Conservation (phyloP, 1,140 invertebrate genomes). For the Cheumatopsyche charites region DNA sequence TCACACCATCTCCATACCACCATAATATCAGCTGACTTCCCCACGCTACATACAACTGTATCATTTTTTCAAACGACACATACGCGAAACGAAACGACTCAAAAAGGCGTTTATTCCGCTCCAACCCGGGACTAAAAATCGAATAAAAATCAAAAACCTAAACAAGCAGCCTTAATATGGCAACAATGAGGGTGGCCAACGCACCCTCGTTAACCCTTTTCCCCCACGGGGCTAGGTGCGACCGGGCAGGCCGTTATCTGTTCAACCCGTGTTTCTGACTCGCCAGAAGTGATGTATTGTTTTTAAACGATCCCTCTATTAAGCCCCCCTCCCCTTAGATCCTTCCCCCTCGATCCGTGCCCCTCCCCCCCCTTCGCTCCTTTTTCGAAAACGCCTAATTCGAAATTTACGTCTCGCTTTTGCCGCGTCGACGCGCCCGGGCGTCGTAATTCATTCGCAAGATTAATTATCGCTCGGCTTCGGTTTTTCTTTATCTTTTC, state of each 20-base stretch:
- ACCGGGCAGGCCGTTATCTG: constrained; percentile 30
- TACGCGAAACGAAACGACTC: too few relatives aligned
- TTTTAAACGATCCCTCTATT: constrained; percentile 34
- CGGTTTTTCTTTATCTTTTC: constrained; percentile 8
- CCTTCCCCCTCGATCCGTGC: background rate
- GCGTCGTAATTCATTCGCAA: constrained; percentile 27
- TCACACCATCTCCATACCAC: too few relatives aligned
- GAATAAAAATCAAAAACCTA: background rate
- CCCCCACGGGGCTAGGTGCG: background rate
- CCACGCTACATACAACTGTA: too few relatives aligned
- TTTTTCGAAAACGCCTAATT: constrained; percentile 32
- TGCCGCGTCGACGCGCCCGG: constrained; percentile 19
- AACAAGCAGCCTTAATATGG: too few relatives aligned
- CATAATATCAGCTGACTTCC: too few relatives aligned
- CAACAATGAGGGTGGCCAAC: too few relatives aligned
- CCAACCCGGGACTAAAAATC: background rate
- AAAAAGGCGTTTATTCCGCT: too few relatives aligned
- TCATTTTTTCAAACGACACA: too few relatives aligned
- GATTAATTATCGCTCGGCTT: constrained; percentile 26
- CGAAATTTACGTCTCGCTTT: constrained; percentile 24
- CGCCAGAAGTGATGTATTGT: constrained; percentile 37
- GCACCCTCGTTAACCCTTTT: background rate
- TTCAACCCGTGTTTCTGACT: constrained; percentile 39
- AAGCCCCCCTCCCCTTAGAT: background rate
- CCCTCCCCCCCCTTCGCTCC: background rate